Evolutionary conservation across 1,140 invertebrate genomes (phyloP), one percentile per base, ranked within the genome.

Genomic region (Armadillidium nasatum): DNA sequence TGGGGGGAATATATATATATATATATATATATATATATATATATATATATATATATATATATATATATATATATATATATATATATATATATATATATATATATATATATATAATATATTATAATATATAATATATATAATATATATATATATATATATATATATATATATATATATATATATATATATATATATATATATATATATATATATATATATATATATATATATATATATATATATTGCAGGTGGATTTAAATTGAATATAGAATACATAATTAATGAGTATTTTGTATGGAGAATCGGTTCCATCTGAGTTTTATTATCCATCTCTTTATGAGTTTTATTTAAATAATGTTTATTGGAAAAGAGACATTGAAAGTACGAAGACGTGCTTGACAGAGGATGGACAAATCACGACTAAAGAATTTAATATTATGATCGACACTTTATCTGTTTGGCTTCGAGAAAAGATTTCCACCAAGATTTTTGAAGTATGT

Each of bases 201-300:
- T 60, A 60, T 60, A 7, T 60, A 60, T 60, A 60, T 60, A 19
- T 60, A 60, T 60, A 19, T 60, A 60, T 60, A 19, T 60, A 19
- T 60, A 19, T 60, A 60, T 60, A 60, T 60, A 19, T 60, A 60
- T 60, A 60, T 60, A 19, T 60, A 60, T 60, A 13, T 60, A 60
- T 60, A 15, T 60, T 60, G 50, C 19, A 19, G 11, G 1, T 60
- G 7, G 11, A 60, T 60, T 15, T 60, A 19, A 15, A 19, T 60
- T 3, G 1, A 60, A 15, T 15, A 15, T 3, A 15, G 11, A 60
- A 60, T 60, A 60, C 19, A 4, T 60, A 19, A 15, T 3, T 60
- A 60, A 60, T 60, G 50, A 60, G 50, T 60, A 19, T 60, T 19
- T 19, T 15, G 19, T 60, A 60, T 19, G 50, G 50, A 19, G 50